Percentiles rank a stretch among this genome's conserved stretches.
phyloP scores from a whole-genome alignment of 2,797 vertebrate species.

The Chaetodon trifasciatus region DNA sequence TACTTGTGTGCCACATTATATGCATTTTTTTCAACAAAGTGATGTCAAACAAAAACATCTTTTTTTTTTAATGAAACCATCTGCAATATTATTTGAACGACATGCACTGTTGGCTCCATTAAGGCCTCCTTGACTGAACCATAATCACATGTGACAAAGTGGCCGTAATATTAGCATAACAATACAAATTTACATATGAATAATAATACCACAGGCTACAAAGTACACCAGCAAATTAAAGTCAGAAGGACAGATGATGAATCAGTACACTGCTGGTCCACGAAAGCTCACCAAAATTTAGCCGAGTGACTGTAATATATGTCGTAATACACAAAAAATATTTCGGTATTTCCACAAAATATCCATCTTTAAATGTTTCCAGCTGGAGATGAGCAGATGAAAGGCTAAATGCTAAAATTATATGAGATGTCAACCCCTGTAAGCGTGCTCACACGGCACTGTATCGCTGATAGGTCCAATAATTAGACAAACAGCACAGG shows the following conservation, averaged over 20 bases:
- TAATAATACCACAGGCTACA: constrained; percentile 30
- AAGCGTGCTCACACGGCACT: constrained; percentile 1
- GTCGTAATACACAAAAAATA: not conserved
- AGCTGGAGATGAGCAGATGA: not conserved
- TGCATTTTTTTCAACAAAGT: constrained; percentile 7
- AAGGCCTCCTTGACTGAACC: constrained; percentile 38
- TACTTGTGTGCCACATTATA: not conserved
- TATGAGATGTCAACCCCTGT: constrained; percentile 3
- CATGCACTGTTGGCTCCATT: constrained; percentile 46
- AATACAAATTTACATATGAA: constrained; percentile 42
- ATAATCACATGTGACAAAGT: constrained; percentile 50
- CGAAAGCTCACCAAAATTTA: constrained; percentile 5
- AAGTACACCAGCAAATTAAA: constrained; percentile 43
- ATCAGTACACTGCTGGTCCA: constrained; percentile 18
- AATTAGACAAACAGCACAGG: constrained; percentile 14
- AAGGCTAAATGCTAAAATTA: not conserved
- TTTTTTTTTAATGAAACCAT: constrained; percentile 20
- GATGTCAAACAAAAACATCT: constrained; percentile 25
- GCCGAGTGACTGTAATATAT: not conserved
- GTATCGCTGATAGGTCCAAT: not conserved
- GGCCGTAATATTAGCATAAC: constrained; percentile 44
- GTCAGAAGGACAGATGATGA: constrained; percentile 22
- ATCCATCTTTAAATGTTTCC: constrained; percentile 14
- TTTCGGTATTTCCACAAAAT: not conserved
- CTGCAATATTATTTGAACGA: constrained; percentile 40